Conservation (phyloP, 2,888 invertebrate species). For the Caenorhabditis becei region DNA sequence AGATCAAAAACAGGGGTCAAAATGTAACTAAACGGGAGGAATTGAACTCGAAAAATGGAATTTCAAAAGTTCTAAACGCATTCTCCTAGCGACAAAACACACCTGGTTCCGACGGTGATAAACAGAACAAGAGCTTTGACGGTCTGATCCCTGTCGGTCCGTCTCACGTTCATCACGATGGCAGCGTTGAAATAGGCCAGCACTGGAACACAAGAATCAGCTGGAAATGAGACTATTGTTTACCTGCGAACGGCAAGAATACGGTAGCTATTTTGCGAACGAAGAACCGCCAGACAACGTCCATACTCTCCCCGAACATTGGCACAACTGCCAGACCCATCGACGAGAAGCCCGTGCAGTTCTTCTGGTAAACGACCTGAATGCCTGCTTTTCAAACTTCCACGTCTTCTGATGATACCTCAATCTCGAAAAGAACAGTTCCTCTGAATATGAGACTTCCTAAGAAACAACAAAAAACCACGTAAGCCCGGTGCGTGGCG, state of each 20-base stretch:
- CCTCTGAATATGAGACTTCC: constrained; percentile 73
- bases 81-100: neutral
- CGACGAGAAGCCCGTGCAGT: constrained; percentile 73
- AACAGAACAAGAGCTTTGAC: constrained; percentile 78
- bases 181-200: constrained; percentile 78
- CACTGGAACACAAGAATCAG: constrained; percentile 61
- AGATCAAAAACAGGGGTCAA: constrained; percentile 1
- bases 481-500: constrained; percentile 69
- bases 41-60: constrained; percentile 8
- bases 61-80: neutral
- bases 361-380: constrained; percentile 66
- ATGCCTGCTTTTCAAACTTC: neutral
- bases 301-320: constrained; percentile 68
- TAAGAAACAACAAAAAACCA: constrained; percentile 74
- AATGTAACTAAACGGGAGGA: constrained; percentile 14
- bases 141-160: constrained; percentile 74
- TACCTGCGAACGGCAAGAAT: constrained; percentile 77
- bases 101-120: constrained; percentile 77
- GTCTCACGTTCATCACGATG: constrained; percentile 77
- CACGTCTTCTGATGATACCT: constrained; percentile 41
- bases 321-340: constrained; percentile 70
- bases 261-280: constrained; percentile 76
- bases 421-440: constrained; percentile 76
- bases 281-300: constrained; percentile 77
- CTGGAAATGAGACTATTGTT: neutral